phyloP scores from a whole-genome alignment of 2,888 invertebrate genomes.

The Pegoplata infirma region DNA sequence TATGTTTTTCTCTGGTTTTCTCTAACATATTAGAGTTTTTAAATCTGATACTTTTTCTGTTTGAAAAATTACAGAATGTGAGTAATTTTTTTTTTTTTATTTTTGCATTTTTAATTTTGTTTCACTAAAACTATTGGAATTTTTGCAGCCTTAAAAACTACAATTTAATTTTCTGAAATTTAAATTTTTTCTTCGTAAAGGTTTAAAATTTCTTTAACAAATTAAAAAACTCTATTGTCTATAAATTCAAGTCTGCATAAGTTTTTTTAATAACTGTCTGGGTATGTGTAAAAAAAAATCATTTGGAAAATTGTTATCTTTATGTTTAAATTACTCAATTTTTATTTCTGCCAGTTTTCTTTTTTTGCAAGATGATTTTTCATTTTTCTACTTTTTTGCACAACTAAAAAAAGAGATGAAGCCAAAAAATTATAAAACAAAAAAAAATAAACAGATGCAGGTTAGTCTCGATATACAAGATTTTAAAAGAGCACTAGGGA shows the following conservation, averaged over 20 bases:
- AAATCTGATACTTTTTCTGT: too few species aligned
- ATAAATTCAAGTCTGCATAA: neutral
- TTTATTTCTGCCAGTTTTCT: neutral
- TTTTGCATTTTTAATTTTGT: too few species aligned
- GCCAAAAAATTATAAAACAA: neutral
- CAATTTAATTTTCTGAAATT: neutral
- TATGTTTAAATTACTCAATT: neutral
- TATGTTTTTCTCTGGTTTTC: too few species aligned
- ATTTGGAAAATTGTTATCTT: neutral
- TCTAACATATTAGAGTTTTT: too few species aligned
- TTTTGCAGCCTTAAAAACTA: too few species aligned
- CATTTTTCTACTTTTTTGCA: neutral
- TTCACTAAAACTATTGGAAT: neutral
- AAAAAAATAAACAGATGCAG: neutral
- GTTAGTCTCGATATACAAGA: neutral
- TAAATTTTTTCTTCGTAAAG: too few species aligned
- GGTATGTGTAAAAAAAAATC: neutral
- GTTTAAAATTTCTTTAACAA: too few species aligned
- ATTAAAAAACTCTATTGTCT: too few species aligned
- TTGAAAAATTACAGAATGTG: too few species aligned
- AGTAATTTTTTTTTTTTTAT: too few species aligned
- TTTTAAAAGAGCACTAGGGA: too few species aligned
- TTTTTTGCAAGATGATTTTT: neutral
- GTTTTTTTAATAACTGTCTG: neutral
- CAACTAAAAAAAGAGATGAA: neutral